Conservation (phyloP, 2,888 invertebrate genomes). For the Calliphora vomitoria region DNA sequence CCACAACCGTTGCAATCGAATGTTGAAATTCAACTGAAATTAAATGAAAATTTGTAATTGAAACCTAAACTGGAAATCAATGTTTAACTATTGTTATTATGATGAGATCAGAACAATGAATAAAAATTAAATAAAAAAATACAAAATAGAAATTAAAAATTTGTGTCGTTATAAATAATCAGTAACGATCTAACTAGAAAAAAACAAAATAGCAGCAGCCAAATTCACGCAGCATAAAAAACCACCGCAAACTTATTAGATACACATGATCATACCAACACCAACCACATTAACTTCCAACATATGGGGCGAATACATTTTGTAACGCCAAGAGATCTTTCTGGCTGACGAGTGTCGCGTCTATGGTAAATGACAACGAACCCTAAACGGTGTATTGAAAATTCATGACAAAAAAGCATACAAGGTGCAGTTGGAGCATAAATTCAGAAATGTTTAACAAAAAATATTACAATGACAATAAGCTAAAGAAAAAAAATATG, state of each 20-base stretch:
- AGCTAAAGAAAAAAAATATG: no score
- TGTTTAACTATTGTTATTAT: conserved; percentile 59
- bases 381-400: conserved; percentile 66
- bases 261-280: conserved; percentile 44
- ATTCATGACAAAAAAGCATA: conserved; percentile 36
- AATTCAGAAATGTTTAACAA: conserved; percentile 10
- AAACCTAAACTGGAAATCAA: conserved; percentile 67
- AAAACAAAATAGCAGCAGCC: conserved; percentile 33
- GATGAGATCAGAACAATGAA: conserved; percentile 68
- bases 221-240: conserved; percentile 67
- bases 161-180: conserved; percentile 68
- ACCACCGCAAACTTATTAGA: conserved; percentile 63
- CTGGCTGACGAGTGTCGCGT: conserved; percentile 22
- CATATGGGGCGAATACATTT: conserved; percentile 29
- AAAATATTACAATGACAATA: neutral
- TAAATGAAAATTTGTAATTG: conserved; percentile 61
- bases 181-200: conserved; percentile 63
- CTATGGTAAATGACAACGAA: conserved; percentile 66
- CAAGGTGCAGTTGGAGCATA: conserved; percentile 66
- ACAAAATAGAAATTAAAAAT: conserved; percentile 50
- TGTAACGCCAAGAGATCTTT: conserved; percentile 33
- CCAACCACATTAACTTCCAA: conserved; percentile 35
- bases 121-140: conserved; percentile 4
- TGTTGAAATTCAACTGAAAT: conserved; percentile 67
- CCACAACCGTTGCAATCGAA: conserved; percentile 57